A percentile compares a stretch with the other conserved stretches of the same genome.
Evolutionary conservation across 2,113 vertebrate genomes (phyloP).

Genomic region (Crotalus tigris): DNA sequence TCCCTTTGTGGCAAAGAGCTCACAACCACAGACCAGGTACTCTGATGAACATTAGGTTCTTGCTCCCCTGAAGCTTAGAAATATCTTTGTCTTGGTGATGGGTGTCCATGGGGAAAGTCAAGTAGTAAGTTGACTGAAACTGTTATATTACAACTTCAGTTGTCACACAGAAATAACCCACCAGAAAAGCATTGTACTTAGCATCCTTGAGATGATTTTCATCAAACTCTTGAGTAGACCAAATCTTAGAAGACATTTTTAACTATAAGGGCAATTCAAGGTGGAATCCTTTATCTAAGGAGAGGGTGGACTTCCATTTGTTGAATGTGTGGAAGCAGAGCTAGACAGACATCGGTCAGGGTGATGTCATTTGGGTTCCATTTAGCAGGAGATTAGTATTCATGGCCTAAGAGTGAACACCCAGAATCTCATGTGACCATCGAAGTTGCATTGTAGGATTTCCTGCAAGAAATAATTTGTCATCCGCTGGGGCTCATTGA

Average conservation of each 20-base stretch:
- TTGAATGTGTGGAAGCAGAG: background rate
- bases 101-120: background rate
- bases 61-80: background rate
- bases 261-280: background rate
- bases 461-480: background rate
- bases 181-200: background rate
- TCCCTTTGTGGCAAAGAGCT: background rate
- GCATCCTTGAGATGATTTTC: background rate
- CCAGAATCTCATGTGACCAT: background rate
- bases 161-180: background rate
- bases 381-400: background rate
- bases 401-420: background rate
- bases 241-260: background rate
- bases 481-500: background rate
- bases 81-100: background rate
- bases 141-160: background rate
- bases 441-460: background rate
- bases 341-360: background rate
- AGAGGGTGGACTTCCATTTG: background rate
- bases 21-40: background rate
- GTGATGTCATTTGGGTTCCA: background rate
- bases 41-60: background rate
- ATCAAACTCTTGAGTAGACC: background rate
- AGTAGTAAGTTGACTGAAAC: background rate
- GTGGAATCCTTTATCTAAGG: background rate